Evolutionary conservation across 2,797 vertebrate species (phyloP), one percentile per base, ranked within the genome.

Genomic region (Chiroxiphia lanceolata): DNA sequence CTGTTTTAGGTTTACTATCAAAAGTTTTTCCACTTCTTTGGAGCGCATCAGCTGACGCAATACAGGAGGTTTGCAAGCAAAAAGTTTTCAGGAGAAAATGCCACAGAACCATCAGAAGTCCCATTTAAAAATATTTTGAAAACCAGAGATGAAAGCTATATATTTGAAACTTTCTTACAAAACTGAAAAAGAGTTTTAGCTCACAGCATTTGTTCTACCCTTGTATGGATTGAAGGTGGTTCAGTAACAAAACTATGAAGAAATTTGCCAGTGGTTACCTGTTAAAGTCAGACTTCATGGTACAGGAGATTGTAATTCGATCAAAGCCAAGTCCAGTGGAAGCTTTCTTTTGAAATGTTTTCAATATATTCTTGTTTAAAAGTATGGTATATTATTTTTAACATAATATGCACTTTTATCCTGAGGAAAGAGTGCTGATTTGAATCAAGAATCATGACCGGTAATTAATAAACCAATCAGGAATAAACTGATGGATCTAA

Each of bases 381-480:
- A 72, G 47, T 13, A 78, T 3, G 6, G 16, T 38, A 12, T 26
- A 12, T 47, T 90, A 50, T 72, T 93, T 96, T 86, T 57, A 93
- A 78, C 59, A 64, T 25, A 72, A 57, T 20, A 23, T 2, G 1
- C 7, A 16, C 60, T 90, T 95, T 59, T 48, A 42, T 68, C 69
- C 68, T 25, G 48, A 90, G 57, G 29, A 64, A 75, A 87, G 13
- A 78, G 38, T 56, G 18, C n/a, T 89, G 60, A 89, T 89, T 70
- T 88, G 75, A 93, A 69, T 70, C 18, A 71, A 77, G 34, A 75
- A 34, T 65, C 84, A 92, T 83, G 26, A 31, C 45, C 36, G n/a
- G 45, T 72, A 80, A 95, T 80, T 93, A 94, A 92, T 71, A 95
- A 90, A 85, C 34, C 36, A 81, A 76, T 74, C 51, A 78, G 64